A percentile compares a stretch with the other conserved stretches of the same genome.
phyloP scores from a whole-genome alignment of 2,797 vertebrate genomes.

The Sarcophilus harrisii region DNA sequence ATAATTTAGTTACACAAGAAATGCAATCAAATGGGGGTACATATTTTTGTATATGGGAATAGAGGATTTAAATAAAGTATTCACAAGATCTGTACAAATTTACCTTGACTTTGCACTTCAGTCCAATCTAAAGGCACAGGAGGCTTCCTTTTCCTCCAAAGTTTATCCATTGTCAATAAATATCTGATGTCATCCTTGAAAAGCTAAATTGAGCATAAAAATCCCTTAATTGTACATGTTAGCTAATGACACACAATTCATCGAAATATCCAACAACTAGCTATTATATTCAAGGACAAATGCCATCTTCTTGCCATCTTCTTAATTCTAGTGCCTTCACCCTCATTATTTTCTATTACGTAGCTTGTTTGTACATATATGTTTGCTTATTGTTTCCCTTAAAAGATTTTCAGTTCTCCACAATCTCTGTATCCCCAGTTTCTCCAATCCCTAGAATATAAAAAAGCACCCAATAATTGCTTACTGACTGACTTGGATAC shows the following conservation, averaged over 20 bases:
- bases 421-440: slow-evolving; percentile 9
- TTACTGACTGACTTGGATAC: neutral
- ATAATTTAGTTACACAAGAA: neutral
- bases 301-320: slow-evolving; percentile 23
- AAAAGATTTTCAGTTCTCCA: neutral
- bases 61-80: slow-evolving; percentile 2
- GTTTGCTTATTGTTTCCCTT: slow-evolving; percentile 12
- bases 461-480: neutral
- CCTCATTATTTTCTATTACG: slow-evolving; percentile 16
- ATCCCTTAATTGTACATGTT: neutral
- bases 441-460: neutral
- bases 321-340: neutral
- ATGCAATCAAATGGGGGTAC: neutral
- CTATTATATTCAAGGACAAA: neutral
- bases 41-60: neutral
- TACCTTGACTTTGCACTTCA: slow-evolving; percentile 92
- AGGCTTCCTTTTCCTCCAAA: slow-evolving; percentile 98
- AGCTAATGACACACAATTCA: neutral
- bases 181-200: slow-evolving; percentile 99
- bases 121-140: slow-evolving; percentile 95
- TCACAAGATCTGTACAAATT: slow-evolving; percentile 6
- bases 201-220: slow-evolving; percentile 86
- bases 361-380: neutral
- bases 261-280: neutral
- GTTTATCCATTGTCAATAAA: slow-evolving; percentile 97